These are phyloP conservation scores for Uria aalge DNA, from an alignment of 2,113 vertebrate genomes.

Conservation along the genomic window DNA sequence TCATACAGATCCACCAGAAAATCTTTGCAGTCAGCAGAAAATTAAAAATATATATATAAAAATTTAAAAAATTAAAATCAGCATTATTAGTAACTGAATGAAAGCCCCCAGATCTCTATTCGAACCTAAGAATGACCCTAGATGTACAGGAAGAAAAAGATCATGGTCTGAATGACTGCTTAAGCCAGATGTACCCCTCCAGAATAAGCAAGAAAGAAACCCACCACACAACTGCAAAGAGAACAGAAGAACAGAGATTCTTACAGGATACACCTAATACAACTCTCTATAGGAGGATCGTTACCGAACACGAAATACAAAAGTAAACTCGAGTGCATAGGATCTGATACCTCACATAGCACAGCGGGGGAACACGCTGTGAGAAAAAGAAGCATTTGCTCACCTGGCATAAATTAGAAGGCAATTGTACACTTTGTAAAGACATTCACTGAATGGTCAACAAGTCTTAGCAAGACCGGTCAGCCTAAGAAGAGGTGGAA, in stretches of 20 bases:
- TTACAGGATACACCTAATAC: background rate
- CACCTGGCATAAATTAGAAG: constrained; percentile 1
- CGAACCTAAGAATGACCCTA: background rate
- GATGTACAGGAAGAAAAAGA: background rate
- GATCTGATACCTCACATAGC: background rate
- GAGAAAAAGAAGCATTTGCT: background rate
- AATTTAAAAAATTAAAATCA: background rate
- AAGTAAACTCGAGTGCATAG: background rate
- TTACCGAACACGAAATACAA: background rate
- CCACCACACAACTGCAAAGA: background rate
- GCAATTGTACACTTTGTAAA: background rate
- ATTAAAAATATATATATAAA: background rate
- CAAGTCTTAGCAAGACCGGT: background rate
- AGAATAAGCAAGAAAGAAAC: background rate
- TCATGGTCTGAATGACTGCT: background rate
- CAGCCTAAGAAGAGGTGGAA: background rate
- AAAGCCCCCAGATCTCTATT: background rate
- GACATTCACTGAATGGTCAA: background rate
- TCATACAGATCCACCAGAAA: background rate
- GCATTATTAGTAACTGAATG: background rate
- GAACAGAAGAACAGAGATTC: background rate
- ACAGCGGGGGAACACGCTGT: background rate
- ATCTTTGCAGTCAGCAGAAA: background rate
- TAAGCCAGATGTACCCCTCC: background rate
- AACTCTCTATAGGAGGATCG: background rate